Conservation (phyloP, 30 jellyfish, hydroid and myxozoan genomes). For the Turritopsis rubra region DNA sequence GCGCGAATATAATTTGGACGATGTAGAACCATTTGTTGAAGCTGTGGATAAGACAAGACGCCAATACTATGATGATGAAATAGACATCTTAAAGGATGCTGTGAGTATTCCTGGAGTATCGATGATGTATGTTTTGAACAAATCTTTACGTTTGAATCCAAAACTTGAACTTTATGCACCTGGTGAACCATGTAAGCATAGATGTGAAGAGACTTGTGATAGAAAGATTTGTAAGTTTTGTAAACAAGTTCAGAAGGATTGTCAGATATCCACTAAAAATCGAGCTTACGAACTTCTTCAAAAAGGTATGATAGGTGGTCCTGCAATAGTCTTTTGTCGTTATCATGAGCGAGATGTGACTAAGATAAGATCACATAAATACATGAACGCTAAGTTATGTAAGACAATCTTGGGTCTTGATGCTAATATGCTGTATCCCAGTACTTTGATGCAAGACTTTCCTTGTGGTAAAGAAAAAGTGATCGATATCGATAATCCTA, state of each 20-base stretch:
- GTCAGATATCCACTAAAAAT: neutral
- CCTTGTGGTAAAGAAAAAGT: slow-evolving; percentile 9
- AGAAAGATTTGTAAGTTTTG: neutral
- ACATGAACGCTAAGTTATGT: neutral
- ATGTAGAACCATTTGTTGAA: slow-evolving; percentile 25
- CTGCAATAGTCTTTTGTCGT: neutral
- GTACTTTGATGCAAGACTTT: neutral
- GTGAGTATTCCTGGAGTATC: slow-evolving; percentile 22
- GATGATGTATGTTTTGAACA: neutral
- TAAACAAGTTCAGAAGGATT: neutral
- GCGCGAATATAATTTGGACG: slow-evolving; percentile 17
- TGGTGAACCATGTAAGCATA: neutral
- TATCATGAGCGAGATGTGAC: slow-evolving; percentile 13
- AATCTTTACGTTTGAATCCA: neutral
- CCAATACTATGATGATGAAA: slow-evolving; percentile 22
- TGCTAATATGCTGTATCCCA: neutral
- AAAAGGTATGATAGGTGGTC: slow-evolving; percentile 12
- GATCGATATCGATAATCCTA: neutral
- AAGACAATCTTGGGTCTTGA: neutral
- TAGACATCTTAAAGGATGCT: slow-evolving; percentile 29
- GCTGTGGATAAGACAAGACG: slow-evolving; percentile 21
- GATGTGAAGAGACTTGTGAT: neutral
- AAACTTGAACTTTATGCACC: neutral
- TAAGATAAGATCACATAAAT: slow-evolving; percentile 2
- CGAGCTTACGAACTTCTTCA: neutral